Evolutionary conservation across 1,140 invertebrate species (phyloP).

Genomic region (Mesaphorura yosii): DNA sequence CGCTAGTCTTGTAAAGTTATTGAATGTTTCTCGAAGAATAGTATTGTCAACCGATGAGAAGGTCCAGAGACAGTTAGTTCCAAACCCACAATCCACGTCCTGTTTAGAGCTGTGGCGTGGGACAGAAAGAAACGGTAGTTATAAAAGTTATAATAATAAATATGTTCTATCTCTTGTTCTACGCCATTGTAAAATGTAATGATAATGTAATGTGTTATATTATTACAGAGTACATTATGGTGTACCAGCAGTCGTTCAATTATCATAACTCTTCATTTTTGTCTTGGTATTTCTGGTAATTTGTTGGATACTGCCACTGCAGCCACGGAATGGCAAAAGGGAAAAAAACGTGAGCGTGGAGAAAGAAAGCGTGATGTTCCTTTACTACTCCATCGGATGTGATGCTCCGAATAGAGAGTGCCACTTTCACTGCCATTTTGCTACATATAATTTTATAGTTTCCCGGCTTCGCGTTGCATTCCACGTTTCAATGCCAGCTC

Average conservation of each 20-base stretch:
- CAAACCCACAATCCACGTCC: not conserved
- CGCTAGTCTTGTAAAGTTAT: not conserved
- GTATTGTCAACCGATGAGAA: not conserved
- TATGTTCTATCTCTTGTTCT: not conserved
- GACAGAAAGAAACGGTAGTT: too few species aligned
- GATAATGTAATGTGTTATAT: slow-evolving; percentile 4
- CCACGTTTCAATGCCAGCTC: not conserved
- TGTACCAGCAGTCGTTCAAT: slow-evolving; percentile 20
- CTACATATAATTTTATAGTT: not conserved
- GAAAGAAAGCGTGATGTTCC: too few species aligned
- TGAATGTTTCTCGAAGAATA: not conserved
- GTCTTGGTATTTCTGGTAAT: too few species aligned
- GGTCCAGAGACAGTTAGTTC: not conserved
- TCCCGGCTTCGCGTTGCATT: not conserved
- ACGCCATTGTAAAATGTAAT: slow-evolving; percentile 6
- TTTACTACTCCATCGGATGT: slow-evolving; percentile 14
- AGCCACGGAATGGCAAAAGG: too few species aligned
- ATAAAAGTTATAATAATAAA: not conserved
- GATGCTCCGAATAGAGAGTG: slow-evolving; percentile 17
- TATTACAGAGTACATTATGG: slow-evolving; percentile 1
- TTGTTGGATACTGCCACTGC: too few species aligned
- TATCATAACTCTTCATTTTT: slow-evolving; percentile 29
- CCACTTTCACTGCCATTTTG: slow-evolving; percentile 6
- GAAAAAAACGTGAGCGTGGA: too few species aligned
- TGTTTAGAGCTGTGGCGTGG: not conserved